These are phyloP conservation scores for Eupithecia vulgata DNA, from an alignment of 2,888 invertebrate species.

Conservation along the genomic window DNA sequence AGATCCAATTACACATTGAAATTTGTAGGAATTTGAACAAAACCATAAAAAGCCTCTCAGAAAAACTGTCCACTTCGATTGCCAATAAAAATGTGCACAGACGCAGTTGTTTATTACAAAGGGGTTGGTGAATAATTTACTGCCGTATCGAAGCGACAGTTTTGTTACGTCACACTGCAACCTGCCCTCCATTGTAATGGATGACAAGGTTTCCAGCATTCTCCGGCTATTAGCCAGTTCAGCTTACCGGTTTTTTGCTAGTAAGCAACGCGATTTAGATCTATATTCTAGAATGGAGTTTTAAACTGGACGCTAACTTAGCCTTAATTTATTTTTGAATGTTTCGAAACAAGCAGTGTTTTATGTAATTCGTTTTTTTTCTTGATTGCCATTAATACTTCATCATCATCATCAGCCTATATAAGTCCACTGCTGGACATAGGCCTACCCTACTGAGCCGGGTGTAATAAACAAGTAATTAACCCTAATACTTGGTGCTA, in stretches of 20 bases:
- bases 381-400: no score
- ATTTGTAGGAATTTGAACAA: neutral
- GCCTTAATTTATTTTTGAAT: neutral
- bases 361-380: neutral
- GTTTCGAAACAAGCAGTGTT: neutral
- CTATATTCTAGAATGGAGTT: neutral
- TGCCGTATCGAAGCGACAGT: slow-evolving; percentile 11
- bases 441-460: no score
- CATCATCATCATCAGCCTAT: no score
- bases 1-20: slow-evolving; percentile 5
- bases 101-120: slow-evolving; percentile 46
- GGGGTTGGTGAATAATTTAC: slow-evolving; percentile 53
- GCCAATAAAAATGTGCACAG: slow-evolving; percentile 41
- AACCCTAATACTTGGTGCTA: neutral
- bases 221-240: neutral
- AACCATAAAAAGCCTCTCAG: neutral
- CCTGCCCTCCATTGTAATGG: slow-evolving; percentile 2
- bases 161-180: neutral
- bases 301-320: neutral
- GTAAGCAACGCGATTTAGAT: neutral
- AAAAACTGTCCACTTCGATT: slow-evolving; percentile 26
- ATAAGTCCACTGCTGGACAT: no score
- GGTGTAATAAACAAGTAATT: no score
- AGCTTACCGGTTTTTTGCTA: neutral
- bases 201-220: neutral